Percentiles rank a stretch among this genome's conserved stretches.
These are phyloP conservation scores for Scytalopus superciliaris DNA, from an alignment of 2,113 vertebrate species.

Conservation along the genomic window DNA sequence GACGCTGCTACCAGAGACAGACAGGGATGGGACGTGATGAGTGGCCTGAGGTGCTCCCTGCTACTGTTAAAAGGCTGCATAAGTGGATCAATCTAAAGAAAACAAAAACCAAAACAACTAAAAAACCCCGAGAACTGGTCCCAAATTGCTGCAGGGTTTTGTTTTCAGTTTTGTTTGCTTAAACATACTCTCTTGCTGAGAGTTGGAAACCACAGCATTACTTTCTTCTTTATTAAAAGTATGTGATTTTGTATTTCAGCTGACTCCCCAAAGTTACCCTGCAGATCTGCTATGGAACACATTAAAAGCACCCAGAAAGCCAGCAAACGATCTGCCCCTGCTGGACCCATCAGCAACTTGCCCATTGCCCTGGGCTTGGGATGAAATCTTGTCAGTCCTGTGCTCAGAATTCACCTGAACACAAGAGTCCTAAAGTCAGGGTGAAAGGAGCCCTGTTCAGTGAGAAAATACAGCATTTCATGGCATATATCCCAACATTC, in stretches of 20 bases:
- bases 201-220: background rate
- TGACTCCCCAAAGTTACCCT: background rate
- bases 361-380: fast-evolving
- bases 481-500: background rate
- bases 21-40: fast-evolving
- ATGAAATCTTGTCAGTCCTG: fast-evolving
- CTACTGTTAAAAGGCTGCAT: background rate
- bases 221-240: background rate
- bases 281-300: background rate
- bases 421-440: background rate
- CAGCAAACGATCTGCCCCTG: background rate
- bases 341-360: background rate
- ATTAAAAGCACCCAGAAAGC: background rate
- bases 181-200: background rate
- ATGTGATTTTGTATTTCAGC: background rate
- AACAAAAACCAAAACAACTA: background rate
- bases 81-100: background rate
- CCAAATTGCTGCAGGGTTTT: background rate
- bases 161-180: background rate
- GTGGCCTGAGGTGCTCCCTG: background rate
- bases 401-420: background rate
- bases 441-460: background rate
- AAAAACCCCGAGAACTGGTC: fast-evolving
- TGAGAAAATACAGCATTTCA: background rate
- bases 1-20: background rate